Conservation (phyloP, 2,888 invertebrate species). For the Plusia festucae region DNA sequence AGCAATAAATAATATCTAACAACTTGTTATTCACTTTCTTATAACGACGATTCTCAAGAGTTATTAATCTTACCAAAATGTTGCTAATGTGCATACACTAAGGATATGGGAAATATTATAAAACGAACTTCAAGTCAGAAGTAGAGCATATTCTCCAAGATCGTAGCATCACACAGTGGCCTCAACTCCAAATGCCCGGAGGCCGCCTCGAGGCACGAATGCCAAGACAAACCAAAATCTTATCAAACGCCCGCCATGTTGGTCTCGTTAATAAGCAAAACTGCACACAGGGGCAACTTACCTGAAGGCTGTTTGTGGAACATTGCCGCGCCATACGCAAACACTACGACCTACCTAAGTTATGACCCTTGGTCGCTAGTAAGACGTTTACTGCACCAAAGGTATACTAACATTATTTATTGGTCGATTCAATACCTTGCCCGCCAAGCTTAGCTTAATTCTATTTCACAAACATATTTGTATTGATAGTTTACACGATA, state of each 20-base stretch:
- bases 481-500: neutral
- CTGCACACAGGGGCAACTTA: conserved; percentile 83
- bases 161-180: conserved; percentile 61
- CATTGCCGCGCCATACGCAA: conserved; percentile 77
- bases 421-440: conserved; percentile 25
- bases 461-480: neutral
- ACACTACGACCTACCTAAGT: conserved; percentile 72
- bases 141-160: conserved; percentile 66
- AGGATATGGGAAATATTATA: neutral
- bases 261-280: conserved; percentile 88
- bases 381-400: conserved; percentile 55
- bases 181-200: conserved; percentile 82
- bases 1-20: too few species aligned
- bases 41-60: too few species aligned
- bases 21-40: too few species aligned
- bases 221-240: conserved; percentile 88
- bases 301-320: conserved; percentile 84
- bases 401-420: conserved; percentile 38
- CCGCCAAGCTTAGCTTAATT: neutral
- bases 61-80: too few species aligned
- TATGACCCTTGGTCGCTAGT: conserved; percentile 69
- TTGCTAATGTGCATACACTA: too few species aligned
- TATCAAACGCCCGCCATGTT: conserved; percentile 86
- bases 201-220: conserved; percentile 85
- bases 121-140: neutral